Evolutionary conservation across 2,888 invertebrate genomes (phyloP).

Genomic region (Stramonita haemastoma): DNA sequence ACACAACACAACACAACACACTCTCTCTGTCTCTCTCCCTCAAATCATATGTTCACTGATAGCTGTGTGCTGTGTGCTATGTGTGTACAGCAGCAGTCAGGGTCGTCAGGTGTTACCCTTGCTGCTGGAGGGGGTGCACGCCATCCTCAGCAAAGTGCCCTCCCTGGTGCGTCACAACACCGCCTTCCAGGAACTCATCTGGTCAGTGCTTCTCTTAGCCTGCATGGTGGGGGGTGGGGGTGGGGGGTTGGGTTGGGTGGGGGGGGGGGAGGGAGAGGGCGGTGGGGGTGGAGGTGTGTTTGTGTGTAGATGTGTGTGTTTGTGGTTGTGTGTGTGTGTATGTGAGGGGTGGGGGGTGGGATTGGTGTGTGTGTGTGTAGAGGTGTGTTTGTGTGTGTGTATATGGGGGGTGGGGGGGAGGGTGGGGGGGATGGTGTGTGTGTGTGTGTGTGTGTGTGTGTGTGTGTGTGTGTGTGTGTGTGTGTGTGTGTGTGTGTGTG

Average conservation of each 20-base stretch:
- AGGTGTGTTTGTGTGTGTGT: too few species aligned
- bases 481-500: not conserved
- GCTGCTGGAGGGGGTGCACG: conserved; percentile 90
- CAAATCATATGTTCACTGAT: not conserved
- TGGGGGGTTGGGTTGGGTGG: too few species aligned
- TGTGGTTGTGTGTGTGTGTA: too few species aligned
- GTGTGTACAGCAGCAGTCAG: conserved; percentile 30
- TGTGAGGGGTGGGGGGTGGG: too few species aligned
- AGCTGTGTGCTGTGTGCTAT: not conserved
- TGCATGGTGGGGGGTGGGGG: too few species aligned
- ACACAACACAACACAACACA: too few species aligned
- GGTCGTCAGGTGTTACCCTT: conserved; percentile 83
- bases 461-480: not conserved
- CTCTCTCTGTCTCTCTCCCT: not conserved
- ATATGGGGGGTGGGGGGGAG: too few species aligned
- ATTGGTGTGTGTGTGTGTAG: too few species aligned
- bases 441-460: conserved; percentile 14
- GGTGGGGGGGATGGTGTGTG: too few species aligned
- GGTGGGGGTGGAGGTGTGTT: too few species aligned
- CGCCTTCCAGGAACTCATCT: conserved; percentile 74
- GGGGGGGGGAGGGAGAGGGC: too few species aligned
- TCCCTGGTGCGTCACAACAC: conserved; percentile 58
- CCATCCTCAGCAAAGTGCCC: conserved; percentile 84
- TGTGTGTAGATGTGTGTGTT: too few species aligned
- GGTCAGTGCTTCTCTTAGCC: conserved; percentile 64